phyloP scores from a whole-genome alignment of 2,113 vertebrate species.

The Azemiops feae region DNA sequence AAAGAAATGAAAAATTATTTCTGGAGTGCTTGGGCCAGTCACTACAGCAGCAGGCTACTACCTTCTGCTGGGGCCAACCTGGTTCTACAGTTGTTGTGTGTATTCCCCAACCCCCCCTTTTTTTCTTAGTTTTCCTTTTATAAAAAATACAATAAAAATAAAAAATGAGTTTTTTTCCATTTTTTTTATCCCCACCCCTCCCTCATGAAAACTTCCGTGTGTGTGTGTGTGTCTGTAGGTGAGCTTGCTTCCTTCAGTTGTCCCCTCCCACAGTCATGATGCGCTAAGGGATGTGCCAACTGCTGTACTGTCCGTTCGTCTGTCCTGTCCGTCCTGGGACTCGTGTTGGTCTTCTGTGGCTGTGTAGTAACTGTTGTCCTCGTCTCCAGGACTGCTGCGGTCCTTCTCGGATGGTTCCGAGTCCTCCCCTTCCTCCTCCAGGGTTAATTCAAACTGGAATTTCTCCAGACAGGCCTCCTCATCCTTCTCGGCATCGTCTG shows the following conservation, averaged over 20 bases:
- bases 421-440: slow-evolving; percentile 64
- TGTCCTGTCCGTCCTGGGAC: slow-evolving; percentile 67
- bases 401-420: slow-evolving; percentile 23
- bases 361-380: neutral
- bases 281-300: slow-evolving; percentile 63
- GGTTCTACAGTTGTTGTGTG: slow-evolving; percentile 35
- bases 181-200: slow-evolving; percentile 6
- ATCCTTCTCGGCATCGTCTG: slow-evolving; percentile 67
- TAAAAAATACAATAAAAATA: slow-evolving; percentile 43
- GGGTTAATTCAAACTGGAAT: slow-evolving; percentile 76
- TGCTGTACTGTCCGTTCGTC: slow-evolving; percentile 70
- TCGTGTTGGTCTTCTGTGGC: slow-evolving; percentile 26
- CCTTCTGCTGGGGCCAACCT: slow-evolving; percentile 16
- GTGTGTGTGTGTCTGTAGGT: neutral
- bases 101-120: neutral
- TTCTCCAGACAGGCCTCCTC: slow-evolving; percentile 72
- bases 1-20: neutral
- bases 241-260: neutral
- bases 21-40: neutral
- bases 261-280: slow-evolving; percentile 64
- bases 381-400: slow-evolving; percentile 42
- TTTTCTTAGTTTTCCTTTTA: slow-evolving; percentile 20
- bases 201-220: neutral
- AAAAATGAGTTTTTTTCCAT: slow-evolving; percentile 6
- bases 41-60: neutral